Base-by-base conservation (phyloP, 2,888 invertebrate species). In the Dryadula phaetusa region DNA sequence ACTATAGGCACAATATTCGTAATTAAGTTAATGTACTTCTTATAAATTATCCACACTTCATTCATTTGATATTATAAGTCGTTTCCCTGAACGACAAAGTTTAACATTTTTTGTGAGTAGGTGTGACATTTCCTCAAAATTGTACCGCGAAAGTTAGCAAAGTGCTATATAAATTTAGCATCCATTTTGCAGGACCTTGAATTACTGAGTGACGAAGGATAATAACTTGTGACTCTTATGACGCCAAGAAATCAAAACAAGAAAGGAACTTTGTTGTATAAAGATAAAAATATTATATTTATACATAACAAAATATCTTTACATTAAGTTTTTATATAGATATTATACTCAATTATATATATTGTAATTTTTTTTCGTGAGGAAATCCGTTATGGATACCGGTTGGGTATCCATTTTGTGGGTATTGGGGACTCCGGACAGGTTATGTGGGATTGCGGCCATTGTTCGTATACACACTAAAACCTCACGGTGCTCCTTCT, bases 91-190 rank as follows among this genome's bases (percentile, higher is more conserved):
- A 40, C 42, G 25, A 32, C 28, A 60, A 32, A 32, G 44, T 60
- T 44, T 44, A 46, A 44, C 20, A 14, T 60, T 52, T 46, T 60
- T 46, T 60, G 18, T 28, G 44, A 60, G 56, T 22, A 37, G 44
- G 60, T 60, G 44, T 60, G 60, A 60, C 44, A 60, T 42, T 60
- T 60, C 8, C 18, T 44, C 32, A 44, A 42, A 60, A 44, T 25
- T 44, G 42, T 60, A 18, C 44, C 40, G 44, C 32, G 22, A 44
- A 60, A 60, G 32, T 60, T 60, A 32, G 40, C 10, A 0, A 56
- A 44, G 60, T 60, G 25, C 16, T 42, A n/a, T 10, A 44, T 44
- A 32, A 60, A 46, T 56, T 56, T 56, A 60, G 28, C 28, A 28
- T 60, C 32, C 22, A 44, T 60, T 44, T 46, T 44, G 8, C 32